Evolutionary conservation across 2,113 vertebrate species (phyloP).

Genomic region (Macrotis lagotis): DNA sequence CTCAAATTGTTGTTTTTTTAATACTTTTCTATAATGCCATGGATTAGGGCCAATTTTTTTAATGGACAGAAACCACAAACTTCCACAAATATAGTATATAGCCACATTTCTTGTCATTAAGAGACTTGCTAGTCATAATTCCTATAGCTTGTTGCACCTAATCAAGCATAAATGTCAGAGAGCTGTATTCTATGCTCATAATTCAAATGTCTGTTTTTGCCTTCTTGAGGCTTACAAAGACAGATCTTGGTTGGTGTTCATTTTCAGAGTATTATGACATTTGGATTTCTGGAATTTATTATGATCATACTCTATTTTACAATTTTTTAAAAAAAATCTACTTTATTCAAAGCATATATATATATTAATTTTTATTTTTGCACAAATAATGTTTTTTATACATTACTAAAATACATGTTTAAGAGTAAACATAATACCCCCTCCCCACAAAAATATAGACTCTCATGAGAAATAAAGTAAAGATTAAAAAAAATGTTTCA

Average conservation of each 20-base stretch:
- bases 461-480: no score
- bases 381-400: no score
- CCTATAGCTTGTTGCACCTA: not conserved
- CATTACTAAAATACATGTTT: no score
- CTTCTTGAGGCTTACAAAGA: not conserved
- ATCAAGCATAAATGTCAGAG: not conserved
- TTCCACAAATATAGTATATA: not conserved
- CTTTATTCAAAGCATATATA: not conserved
- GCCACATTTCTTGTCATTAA: not conserved
- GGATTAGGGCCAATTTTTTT: slow-evolving; percentile 21
- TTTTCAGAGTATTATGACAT: not conserved
- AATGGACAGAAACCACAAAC: not conserved
- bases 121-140: not conserved
- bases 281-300: slow-evolving; percentile 5
- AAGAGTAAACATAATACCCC: no score
- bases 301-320: not conserved
- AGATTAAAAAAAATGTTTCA: no score
- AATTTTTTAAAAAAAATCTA: not conserved
- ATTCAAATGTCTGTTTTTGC: not conserved
- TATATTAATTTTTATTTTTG: no score
- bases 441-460: no score
- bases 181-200: not conserved
- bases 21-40: not conserved
- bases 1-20: slow-evolving; percentile 35
- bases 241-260: slow-evolving; percentile 4